Evolutionary conservation across 2,888 invertebrate species (phyloP).

Genomic region (Sympetrum striolatum): DNA sequence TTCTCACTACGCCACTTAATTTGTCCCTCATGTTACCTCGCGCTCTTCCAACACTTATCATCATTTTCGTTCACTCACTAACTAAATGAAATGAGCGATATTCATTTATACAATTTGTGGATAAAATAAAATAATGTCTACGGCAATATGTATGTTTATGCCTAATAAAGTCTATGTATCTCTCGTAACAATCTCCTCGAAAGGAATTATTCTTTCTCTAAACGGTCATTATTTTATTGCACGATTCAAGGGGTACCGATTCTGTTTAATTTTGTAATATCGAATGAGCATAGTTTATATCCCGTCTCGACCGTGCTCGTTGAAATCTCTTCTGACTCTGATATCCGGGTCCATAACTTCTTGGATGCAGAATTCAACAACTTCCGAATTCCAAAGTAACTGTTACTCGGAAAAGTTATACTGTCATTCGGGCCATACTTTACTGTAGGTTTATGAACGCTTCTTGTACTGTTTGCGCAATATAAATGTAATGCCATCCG

Average conservation of each 20-base stretch:
- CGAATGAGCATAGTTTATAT: neutral
- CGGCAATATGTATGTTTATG: too few species aligned
- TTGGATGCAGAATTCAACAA: neutral
- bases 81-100: too few species aligned
- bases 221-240: neutral
- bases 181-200: too few species aligned
- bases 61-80: too few species aligned
- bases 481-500: constrained; percentile 11
- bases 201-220: too few species aligned
- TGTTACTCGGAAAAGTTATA: neutral
- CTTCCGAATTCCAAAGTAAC: neutral
- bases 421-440: too few species aligned
- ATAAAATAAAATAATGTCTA: neutral
- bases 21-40: neutral
- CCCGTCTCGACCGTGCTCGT: too few species aligned
- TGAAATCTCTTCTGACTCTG: neutral
- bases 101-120: neutral
- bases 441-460: neutral
- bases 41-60: neutral
- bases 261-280: neutral
- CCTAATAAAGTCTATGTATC: too few species aligned
- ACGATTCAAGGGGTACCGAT: neutral
- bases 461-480: neutral
- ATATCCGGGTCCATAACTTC: neutral
- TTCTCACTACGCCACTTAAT: too few species aligned